Conservation (phyloP, 2,888 invertebrate species). For the Cataglyphis albicans region DNA sequence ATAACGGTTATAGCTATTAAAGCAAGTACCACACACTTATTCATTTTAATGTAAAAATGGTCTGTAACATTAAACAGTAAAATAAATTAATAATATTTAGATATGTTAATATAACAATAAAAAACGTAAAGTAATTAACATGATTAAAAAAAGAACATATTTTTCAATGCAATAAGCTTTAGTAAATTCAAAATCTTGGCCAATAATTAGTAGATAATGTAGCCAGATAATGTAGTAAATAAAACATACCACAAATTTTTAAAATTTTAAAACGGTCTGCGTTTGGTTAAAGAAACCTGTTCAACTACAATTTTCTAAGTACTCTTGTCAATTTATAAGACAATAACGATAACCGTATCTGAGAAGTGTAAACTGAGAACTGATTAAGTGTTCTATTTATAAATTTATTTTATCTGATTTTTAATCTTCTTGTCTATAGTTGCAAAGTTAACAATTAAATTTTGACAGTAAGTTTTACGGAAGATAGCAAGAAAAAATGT, state of each 20-base stretch:
- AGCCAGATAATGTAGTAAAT: not conserved
- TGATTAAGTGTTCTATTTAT: not conserved
- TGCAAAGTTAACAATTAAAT: no score
- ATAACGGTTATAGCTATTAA: not conserved
- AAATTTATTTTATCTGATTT: no score
- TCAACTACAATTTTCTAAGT: not conserved
- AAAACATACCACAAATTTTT: not conserved
- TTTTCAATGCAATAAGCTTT: not conserved
- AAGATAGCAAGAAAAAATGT: no score
- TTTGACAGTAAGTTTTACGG: no score
- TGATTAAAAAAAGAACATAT: not conserved
- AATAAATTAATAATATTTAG: not conserved
- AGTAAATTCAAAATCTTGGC: not conserved
- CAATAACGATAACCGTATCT: slow-evolving; percentile 4
- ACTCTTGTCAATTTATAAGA: slow-evolving; percentile 1
- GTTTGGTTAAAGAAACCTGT: not conserved
- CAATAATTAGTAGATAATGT: not conserved
- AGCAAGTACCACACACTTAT: not conserved
- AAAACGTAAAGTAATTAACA: not conserved
- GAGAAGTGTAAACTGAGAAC: not conserved
- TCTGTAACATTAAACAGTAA: slow-evolving; percentile 2
- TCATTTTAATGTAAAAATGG: slow-evolving; percentile 15
- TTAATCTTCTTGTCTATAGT: no score
- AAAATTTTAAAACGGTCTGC: not conserved
- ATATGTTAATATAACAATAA: not conserved